Conservation (phyloP, 1,140 invertebrate genomes). For the Aphelinus atriplicis region DNA sequence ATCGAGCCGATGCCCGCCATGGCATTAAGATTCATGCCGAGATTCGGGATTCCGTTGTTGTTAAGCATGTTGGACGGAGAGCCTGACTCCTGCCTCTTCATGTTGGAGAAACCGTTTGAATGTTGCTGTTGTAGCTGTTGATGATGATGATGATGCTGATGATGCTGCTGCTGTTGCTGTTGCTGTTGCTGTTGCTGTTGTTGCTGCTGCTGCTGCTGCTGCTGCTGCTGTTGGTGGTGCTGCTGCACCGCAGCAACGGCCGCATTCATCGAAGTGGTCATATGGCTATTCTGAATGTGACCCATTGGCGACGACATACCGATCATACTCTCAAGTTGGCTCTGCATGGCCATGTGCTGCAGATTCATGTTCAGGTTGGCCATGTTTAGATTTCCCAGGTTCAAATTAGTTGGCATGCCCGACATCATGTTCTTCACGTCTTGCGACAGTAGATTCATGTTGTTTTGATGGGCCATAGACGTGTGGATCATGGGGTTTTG, state of each 20-base stretch:
- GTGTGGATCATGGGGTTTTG: conserved; percentile 55
- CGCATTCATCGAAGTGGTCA: conserved; percentile 2
- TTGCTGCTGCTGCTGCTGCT: background rate
- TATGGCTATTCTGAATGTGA: conserved; percentile 12
- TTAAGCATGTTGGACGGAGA: conserved; percentile 63
- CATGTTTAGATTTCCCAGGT: conserved; percentile 55
- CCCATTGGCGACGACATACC: conserved; percentile 37
- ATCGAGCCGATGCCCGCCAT: conserved; percentile 71
- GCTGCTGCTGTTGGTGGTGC: conserved; percentile 4
- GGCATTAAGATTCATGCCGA: conserved; percentile 57
- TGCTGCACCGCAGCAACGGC: background rate
- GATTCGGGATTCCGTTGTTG: conserved; percentile 63
- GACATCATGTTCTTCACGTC: conserved; percentile 62
- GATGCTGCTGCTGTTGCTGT: conserved; percentile 46
- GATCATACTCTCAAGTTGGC: conserved; percentile 58
- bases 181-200: conserved; percentile 3
- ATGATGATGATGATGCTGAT: conserved; percentile 8
- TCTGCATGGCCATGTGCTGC: conserved; percentile 58
- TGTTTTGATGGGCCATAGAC: conserved; percentile 48
- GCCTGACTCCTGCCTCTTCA: conserved; percentile 59
- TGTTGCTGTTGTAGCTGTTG: conserved; percentile 43
- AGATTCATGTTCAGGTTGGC: conserved; percentile 56
- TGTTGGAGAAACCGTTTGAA: conserved; percentile 62
- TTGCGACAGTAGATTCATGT: conserved; percentile 44
- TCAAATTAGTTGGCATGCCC: conserved; percentile 53